Evolutionary conservation across 2,888 invertebrate genomes (phyloP).

Genomic region (Dynastes grantii): DNA sequence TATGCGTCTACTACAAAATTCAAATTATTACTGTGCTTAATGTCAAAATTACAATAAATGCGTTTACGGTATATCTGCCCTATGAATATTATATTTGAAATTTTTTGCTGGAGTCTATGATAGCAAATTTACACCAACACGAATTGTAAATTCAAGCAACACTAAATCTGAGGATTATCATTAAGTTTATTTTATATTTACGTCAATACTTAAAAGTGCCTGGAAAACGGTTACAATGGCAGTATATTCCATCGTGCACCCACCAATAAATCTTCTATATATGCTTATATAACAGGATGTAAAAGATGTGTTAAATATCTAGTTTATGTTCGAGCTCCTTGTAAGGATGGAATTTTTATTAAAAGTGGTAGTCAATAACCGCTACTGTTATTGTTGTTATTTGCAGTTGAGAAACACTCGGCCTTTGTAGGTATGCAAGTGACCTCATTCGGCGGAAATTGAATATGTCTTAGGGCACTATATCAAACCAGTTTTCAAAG

Average conservation of each 20-base stretch:
- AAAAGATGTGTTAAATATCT: constrained; percentile 42
- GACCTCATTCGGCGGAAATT: constrained; percentile 61
- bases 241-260: constrained; percentile 19
- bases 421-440: constrained; percentile 63
- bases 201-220: not conserved
- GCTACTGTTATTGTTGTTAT: constrained; percentile 34
- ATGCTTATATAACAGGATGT: constrained; percentile 28
- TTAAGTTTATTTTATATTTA: constrained; percentile 34
- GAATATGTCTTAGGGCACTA: constrained; percentile 58
- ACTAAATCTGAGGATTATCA: constrained; percentile 43
- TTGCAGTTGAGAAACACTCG: constrained; percentile 55
- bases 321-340: constrained; percentile 15
- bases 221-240: constrained; percentile 18
- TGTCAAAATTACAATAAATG: constrained; percentile 7
- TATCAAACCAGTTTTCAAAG: constrained; percentile 56
- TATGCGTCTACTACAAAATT: not conserved
- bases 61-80: constrained; percentile 8
- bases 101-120: not conserved
- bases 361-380: constrained; percentile 22
- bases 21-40: not conserved
- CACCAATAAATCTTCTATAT: constrained; percentile 29
- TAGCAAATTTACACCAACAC: constrained; percentile 37
- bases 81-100: not conserved
- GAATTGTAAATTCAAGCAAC: constrained; percentile 26
- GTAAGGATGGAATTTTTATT: constrained; percentile 32